Percentiles rank a stretch among this genome's conserved stretches.
Evolutionary conservation across 2,888 invertebrate genomes (phyloP).

Genomic region (Spodoptera exigua): DNA sequence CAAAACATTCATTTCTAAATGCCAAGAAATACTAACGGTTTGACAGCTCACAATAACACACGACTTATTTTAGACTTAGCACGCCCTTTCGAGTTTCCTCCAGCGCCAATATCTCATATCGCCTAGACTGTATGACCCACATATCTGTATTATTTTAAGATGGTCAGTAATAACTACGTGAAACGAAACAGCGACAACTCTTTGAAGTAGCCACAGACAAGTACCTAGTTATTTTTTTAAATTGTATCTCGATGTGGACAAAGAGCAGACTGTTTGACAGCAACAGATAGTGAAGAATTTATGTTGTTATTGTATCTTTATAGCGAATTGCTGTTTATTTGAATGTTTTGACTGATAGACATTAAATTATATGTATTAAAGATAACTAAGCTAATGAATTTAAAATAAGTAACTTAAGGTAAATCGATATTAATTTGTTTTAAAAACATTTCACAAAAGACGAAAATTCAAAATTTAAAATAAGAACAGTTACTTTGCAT

Average conservation of each 20-base stretch:
- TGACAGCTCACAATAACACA: constrained; percentile 41
- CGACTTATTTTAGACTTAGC: constrained; percentile 40
- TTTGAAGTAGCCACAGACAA: constrained; percentile 45
- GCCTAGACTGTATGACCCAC: constrained; percentile 71
- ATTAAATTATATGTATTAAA: constrained; percentile 17
- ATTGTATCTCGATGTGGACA: constrained; percentile 53
- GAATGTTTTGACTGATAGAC: constrained; percentile 34
- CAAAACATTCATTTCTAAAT: constrained; percentile 21
- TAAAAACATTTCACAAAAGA: no score
- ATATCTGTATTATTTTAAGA: constrained; percentile 70
- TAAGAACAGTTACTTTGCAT: no score
- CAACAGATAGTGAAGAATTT: constrained; percentile 47
- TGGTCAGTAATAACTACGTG: constrained; percentile 58
- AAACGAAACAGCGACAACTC: constrained; percentile 61
- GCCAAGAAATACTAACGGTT: constrained; percentile 24
- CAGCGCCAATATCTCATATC: constrained; percentile 59
- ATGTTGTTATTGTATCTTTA: constrained; percentile 53
- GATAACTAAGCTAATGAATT: no score
- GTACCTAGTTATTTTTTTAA: constrained; percentile 50
- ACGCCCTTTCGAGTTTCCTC: constrained; percentile 39
- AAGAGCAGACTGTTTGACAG: constrained; percentile 58
- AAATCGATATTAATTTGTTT: no score
- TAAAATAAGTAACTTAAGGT: no score
- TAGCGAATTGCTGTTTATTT: constrained; percentile 35
- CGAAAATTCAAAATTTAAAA: no score